phyloP scores from a whole-genome alignment of 2,888 invertebrate species.

The Lasioglossum figueresi region DNA sequence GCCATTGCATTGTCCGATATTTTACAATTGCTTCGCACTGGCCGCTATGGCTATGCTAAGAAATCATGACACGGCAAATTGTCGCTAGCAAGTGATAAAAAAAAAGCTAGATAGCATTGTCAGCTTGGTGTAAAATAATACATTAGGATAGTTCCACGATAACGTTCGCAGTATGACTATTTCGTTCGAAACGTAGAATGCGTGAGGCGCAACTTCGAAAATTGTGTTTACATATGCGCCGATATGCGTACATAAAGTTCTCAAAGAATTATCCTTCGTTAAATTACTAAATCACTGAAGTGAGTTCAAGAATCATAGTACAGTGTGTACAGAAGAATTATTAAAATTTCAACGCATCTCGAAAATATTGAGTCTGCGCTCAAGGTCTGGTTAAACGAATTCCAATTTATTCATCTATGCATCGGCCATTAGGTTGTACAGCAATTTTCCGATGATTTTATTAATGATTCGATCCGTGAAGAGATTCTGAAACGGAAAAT shows the following conservation, averaged over 20 bases:
- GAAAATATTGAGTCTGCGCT: neutral
- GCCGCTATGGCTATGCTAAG: conserved; percentile 8
- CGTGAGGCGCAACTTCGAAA: neutral
- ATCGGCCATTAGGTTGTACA: neutral
- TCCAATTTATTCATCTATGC: neutral
- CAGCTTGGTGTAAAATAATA: neutral
- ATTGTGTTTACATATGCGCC: neutral
- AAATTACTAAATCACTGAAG: neutral
- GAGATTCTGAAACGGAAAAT: neutral
- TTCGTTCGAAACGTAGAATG: neutral
- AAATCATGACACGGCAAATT: conserved; percentile 43
- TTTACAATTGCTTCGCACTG: conserved; percentile 38
- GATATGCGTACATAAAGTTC: too few species aligned
- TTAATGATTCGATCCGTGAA: neutral
- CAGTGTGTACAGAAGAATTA: neutral
- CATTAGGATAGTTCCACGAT: neutral
- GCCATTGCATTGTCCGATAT: conserved; percentile 33
- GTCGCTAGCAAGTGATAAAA: conserved; percentile 30
- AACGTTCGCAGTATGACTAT: neutral
- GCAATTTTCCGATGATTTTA: neutral
- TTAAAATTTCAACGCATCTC: neutral
- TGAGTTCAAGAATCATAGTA: neutral
- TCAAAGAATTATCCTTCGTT: too few species aligned
- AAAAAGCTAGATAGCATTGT: neutral
- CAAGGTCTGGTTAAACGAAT: neutral